A percentile compares a stretch with the other conserved stretches of the same genome.
These are phyloP conservation scores for Protophormia terraenovae DNA, from an alignment of 2,888 invertebrate species.

Conservation along the genomic window DNA sequence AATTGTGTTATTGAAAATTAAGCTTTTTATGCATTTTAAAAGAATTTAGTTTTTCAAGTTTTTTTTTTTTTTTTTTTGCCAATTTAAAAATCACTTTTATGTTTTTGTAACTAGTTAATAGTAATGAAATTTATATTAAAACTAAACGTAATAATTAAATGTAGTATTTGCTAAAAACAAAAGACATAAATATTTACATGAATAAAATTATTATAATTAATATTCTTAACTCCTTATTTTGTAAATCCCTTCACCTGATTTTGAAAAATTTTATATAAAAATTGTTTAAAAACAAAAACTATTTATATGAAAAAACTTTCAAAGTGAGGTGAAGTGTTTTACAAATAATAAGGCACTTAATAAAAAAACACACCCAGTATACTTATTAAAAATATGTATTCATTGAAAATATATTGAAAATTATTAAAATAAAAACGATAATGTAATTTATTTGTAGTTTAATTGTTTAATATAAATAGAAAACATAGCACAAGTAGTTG, in stretches of 20 bases:
- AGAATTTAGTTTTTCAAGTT: background rate
- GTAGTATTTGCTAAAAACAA: constrained; percentile 43
- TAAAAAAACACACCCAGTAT: constrained; percentile 9
- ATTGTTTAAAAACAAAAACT: background rate
- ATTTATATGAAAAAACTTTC: no score
- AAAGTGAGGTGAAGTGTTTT: no score
- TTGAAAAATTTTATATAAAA: no score
- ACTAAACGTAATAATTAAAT: constrained; percentile 25
- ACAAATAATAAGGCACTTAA: background rate
- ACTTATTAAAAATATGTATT: constrained; percentile 44
- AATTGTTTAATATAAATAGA: background rate
- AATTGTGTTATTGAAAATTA: background rate
- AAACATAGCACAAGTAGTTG: constrained; percentile 6
- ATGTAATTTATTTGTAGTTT: constrained; percentile 40
- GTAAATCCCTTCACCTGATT: no score
- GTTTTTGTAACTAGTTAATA: background rate
- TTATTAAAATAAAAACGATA: constrained; percentile 53
- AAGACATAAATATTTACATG: constrained; percentile 4
- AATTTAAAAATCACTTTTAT: background rate
- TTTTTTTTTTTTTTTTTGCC: background rate
- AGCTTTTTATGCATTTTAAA: constrained; percentile 20
- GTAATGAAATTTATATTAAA: background rate
- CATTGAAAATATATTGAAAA: constrained; percentile 35
- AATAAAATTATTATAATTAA: background rate
- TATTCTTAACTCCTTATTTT: no score